A percentile compares a stretch with the other conserved stretches of the same genome.
phyloP scores from a whole-genome alignment of 2,113 vertebrate species.

The Microtus montanus region DNA sequence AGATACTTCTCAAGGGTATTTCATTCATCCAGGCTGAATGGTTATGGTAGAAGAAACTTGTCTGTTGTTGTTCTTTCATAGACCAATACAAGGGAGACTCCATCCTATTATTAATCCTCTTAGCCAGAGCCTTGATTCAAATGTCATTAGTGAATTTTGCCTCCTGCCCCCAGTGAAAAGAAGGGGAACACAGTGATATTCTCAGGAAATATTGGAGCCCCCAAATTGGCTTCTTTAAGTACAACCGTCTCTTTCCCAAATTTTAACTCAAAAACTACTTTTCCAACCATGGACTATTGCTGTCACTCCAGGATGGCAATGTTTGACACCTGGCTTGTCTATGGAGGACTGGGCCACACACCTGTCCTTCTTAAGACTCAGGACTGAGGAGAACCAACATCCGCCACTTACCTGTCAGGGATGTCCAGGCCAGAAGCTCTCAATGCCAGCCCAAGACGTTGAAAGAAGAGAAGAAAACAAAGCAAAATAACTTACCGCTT shows the following conservation, averaged over 20 bases:
- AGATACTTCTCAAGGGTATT: background rate
- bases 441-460: slow-evolving; percentile 33
- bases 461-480: slow-evolving; percentile 43
- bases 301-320: background rate
- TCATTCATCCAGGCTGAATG: slow-evolving; percentile 46
- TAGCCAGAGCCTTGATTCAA: slow-evolving; percentile 23
- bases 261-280: background rate
- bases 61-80: slow-evolving; percentile 5
- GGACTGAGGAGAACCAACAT: background rate
- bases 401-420: slow-evolving; percentile 10
- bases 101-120: background rate
- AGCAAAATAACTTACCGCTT: slow-evolving; percentile 83
- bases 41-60: background rate
- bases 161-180: background rate
- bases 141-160: background rate
- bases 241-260: background rate
- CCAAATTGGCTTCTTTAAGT: background rate
- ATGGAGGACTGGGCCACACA: background rate
- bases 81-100: background rate
- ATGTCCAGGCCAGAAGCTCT: background rate
- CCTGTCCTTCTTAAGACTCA: background rate
- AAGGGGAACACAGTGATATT: background rate
- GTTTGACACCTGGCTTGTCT: slow-evolving; percentile 53
- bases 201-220: background rate
- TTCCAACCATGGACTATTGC: background rate